Evolutionary conservation across 2,888 invertebrate genomes (phyloP).

Genomic region (Drepanosiphum platanoidis): DNA sequence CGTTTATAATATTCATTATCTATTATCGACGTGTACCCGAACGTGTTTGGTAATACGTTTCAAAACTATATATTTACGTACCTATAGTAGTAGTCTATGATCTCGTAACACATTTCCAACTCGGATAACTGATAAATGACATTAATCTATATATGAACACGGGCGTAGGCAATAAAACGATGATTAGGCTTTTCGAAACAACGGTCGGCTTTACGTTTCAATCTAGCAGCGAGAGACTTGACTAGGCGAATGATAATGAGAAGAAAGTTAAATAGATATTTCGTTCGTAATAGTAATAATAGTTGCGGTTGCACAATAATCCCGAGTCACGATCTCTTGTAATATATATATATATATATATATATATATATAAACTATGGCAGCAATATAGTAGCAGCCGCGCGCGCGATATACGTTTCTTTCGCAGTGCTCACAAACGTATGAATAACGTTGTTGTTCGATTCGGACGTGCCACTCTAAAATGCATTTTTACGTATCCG

Average conservation of each 20-base stretch:
- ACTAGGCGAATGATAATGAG: conserved; percentile 28
- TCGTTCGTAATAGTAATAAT: conserved; percentile 25
- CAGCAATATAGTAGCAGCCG: not conserved
- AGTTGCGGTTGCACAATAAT: conserved; percentile 38
- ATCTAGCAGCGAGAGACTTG: not conserved
- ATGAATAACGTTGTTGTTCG: not conserved
- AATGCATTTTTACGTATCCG: not conserved
- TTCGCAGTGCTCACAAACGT: not conserved
- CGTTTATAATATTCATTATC: too few species aligned
- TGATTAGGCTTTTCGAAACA: conserved; percentile 19
- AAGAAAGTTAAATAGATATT: conserved; percentile 52
- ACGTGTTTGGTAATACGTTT: not conserved
- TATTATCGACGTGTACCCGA: not conserved
- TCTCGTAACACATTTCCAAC: not conserved
- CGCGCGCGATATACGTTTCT: not conserved
- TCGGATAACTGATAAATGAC: not conserved
- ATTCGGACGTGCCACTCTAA: conserved; percentile 14
- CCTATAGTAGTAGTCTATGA: not conserved
- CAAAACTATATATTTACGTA: too few species aligned
- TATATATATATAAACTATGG: conserved; percentile 6
- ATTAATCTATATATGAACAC: too few species aligned
- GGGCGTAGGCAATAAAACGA: conserved; percentile 18
- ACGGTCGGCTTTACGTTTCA: conserved; percentile 20
- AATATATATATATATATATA: too few species aligned
- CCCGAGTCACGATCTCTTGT: conserved; percentile 50